Conservation (phyloP, 2,113 vertebrate species). For the Chaetops frenatus region DNA sequence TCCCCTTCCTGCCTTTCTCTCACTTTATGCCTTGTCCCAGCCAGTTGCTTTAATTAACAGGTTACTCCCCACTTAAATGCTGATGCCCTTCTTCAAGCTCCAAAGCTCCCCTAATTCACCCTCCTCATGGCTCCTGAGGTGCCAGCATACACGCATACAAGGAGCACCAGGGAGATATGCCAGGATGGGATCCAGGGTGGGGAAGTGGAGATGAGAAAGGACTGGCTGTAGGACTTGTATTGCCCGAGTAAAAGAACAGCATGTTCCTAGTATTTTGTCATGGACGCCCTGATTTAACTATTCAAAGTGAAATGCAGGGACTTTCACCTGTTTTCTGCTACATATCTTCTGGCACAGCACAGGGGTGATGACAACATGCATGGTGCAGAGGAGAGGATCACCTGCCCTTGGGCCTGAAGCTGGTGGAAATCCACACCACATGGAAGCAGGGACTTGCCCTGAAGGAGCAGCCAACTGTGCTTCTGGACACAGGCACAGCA, state of each 20-base stretch:
- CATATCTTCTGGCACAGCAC: background rate
- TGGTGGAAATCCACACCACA: background rate
- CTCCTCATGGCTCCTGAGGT: accelerated
- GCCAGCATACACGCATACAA: background rate
- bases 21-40: background rate
- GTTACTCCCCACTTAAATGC: background rate
- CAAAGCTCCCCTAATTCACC: background rate
- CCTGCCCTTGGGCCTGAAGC: background rate
- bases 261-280: background rate
- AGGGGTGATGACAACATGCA: background rate
- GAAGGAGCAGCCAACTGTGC: background rate
- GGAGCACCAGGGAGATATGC: background rate
- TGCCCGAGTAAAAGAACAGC: background rate
- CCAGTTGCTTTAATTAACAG: background rate
- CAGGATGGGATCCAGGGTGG: background rate
- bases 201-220: background rate
- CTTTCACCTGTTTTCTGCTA: background rate
- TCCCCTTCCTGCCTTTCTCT: background rate
- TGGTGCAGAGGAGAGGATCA: background rate
- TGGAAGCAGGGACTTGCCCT: background rate
- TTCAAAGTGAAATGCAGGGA: background rate
- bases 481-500: background rate
- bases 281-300: background rate
- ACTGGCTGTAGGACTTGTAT: background rate
- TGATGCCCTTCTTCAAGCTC: background rate